Base-by-base conservation (phyloP, 2,113 vertebrate genomes). In the Leptosomus discolor region DNA sequence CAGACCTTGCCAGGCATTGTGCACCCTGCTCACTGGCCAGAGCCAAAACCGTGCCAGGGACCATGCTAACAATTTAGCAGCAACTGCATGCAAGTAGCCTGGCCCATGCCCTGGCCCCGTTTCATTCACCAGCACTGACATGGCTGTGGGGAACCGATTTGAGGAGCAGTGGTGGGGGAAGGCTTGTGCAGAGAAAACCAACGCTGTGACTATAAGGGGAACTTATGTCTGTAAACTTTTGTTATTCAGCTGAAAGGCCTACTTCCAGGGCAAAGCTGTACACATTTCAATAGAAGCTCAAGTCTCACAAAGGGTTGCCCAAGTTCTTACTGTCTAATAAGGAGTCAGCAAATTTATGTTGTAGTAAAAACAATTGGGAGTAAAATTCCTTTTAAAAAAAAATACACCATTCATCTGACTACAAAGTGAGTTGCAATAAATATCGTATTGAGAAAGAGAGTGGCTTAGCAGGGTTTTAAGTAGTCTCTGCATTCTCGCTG, bases 401-500 rank as follows among this genome's bases (percentile, higher is more conserved):
- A 87, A 70, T 63, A 90, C 83, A 91, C 79, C 94, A 97, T 97
- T 97, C 95, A 96, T 97, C 94, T 94, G 89, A 96, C 96, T 97
- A 97, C 96, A 98, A 97, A 97, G 97, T 92, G 80, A 95, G 84
- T 91, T 94, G 90, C 92, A 94, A 98, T 96, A 97, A 97, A 97
- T 96, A 95, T 77, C 71, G 78, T 82, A 85, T 80, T 94, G 96
- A 90, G 95, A 94, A 96, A 93, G 77, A 93, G 90, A 82, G 83
- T 11, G 4, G 92, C 95, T 70, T 98, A 94, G 96, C 91, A 71
- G 97, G 96, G 84, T 96, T 95, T 94, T 92, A 96, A 96, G 95
- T 93, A 94, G 96, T 86, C 48, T 63, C 92, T 81, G 90, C 90
- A 21, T 94, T 97, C 94, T 87, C 48, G 1, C 89, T 88, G 93